Conservation (phyloP, 2,113 vertebrate genomes). For the Barbus barbus region DNA sequence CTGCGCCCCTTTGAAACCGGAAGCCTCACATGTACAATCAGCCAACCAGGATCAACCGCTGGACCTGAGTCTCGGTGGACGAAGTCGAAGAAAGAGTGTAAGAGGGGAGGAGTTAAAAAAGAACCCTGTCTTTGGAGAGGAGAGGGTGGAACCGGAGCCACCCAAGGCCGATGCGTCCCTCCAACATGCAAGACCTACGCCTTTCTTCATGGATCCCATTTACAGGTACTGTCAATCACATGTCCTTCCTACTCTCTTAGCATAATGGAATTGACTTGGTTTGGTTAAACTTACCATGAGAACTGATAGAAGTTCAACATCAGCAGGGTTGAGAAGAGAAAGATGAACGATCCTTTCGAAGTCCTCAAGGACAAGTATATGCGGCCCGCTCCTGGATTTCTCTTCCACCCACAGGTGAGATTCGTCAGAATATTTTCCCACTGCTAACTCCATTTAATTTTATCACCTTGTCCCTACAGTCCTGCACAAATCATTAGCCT, state of each 20-base stretch:
- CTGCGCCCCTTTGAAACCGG: slow-evolving; percentile 36
- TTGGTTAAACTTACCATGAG: slow-evolving; percentile 49
- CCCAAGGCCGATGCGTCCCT: slow-evolving; percentile 86
- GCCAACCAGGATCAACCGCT: slow-evolving; percentile 91
- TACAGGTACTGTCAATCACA: slow-evolving; percentile 89
- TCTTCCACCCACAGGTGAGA: slow-evolving; percentile 97
- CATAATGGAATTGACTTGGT: not conserved
- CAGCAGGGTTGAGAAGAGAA: slow-evolving; percentile 99
- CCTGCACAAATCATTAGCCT: slow-evolving; percentile 3
- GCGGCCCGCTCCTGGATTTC: slow-evolving; percentile 92
- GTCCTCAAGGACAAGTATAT: slow-evolving; percentile 99
- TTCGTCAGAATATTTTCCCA: slow-evolving; percentile 22
- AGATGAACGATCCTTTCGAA: slow-evolving; percentile 96
- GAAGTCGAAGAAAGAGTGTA: slow-evolving; percentile 79
- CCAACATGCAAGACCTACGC: slow-evolving; percentile 94
- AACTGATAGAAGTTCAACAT: slow-evolving; percentile 84
- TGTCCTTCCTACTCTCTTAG: not conserved
- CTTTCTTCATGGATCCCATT: slow-evolving; percentile 99
- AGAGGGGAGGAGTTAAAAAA: slow-evolving; percentile 81
- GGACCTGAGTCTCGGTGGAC: slow-evolving; percentile 92
- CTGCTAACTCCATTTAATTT: slow-evolving; percentile 2
- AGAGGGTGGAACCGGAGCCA: slow-evolving; percentile 78
- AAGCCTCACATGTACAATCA: slow-evolving; percentile 66
- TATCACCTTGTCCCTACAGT: not conserved
- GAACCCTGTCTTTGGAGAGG: slow-evolving; percentile 84